phyloP scores from a whole-genome alignment of 2,113 vertebrate species.

The Pelvicachromis taeniatus region DNA sequence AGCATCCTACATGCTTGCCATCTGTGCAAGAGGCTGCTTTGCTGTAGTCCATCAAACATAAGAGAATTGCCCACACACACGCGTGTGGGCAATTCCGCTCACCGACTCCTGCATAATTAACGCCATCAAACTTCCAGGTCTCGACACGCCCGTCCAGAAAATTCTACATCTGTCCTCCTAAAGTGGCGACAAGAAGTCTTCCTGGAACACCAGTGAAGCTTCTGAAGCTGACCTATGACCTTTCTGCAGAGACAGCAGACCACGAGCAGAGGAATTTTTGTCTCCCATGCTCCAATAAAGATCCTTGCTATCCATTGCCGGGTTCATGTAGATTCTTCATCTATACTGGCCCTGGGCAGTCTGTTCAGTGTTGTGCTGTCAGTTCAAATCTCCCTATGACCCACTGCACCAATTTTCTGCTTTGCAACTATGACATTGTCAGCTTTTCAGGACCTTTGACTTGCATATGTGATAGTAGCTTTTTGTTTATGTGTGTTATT shows the following conservation, averaged over 20 bases:
- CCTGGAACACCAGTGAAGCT: not conserved
- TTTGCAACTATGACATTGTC: constrained; percentile 10
- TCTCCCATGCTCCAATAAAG: not conserved
- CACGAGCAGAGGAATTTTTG: not conserved
- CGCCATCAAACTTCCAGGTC: not conserved
- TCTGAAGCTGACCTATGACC: not conserved
- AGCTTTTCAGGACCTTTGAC: not conserved
- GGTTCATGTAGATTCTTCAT: not conserved
- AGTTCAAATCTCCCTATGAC: constrained; percentile 29
- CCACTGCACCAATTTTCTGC: constrained; percentile 23
- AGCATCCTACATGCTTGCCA: constrained; percentile 60
- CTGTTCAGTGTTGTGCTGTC: constrained; percentile 18
- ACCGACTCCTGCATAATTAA: not conserved
- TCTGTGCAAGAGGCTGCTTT: constrained; percentile 52
- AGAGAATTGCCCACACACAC: not conserved
- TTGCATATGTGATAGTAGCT: not conserved
- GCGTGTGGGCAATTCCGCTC: not conserved
- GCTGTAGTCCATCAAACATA: not conserved
- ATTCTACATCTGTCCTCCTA: not conserved
- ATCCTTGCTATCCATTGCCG: not conserved
- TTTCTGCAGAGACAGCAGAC: not conserved
- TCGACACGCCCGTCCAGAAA: not conserved
- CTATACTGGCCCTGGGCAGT: not conserved
- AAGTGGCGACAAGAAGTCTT: not conserved
- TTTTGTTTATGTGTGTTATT: not conserved